phyloP scores from a whole-genome alignment of 2,113 vertebrate genomes.

The Scatophagus argus region DNA sequence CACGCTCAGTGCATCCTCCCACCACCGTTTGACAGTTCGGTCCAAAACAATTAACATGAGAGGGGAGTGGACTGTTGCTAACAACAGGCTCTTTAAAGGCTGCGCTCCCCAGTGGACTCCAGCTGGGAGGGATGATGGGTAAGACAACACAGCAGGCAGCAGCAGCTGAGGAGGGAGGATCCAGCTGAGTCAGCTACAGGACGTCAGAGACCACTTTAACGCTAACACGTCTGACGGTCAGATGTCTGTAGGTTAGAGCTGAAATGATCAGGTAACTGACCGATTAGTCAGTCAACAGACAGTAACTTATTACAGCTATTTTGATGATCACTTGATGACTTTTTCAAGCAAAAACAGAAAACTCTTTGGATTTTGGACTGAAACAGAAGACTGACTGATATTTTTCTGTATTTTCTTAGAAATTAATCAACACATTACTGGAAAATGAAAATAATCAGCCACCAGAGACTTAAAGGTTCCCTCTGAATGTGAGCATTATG shows the following conservation, averaged over 20 bases:
- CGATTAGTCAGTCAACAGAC: background rate
- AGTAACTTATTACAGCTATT: background rate
- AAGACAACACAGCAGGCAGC: conserved; percentile 8
- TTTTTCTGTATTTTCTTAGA: background rate
- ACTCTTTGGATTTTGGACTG: background rate
- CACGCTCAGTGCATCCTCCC: conserved; percentile 49
- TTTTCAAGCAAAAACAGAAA: background rate
- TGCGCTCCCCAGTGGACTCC: conserved; percentile 35
- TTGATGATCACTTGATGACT: background rate
- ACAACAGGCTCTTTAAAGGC: conserved; percentile 35
- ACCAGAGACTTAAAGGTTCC: background rate
- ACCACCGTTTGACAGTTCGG: conserved; percentile 41
- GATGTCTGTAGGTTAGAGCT: background rate
- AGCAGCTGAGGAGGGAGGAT: background rate
- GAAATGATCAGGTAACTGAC: background rate
- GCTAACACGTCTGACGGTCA: background rate
- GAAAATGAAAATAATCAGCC: background rate
- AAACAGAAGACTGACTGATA: background rate
- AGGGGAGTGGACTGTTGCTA: conserved; percentile 13
- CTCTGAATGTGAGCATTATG: background rate
- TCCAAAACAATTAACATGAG: conserved; percentile 58
- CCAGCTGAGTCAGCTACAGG: conserved; percentile 28
- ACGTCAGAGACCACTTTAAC: too few relatives aligned
- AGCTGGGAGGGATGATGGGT: conserved; percentile 11
- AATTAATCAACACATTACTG: background rate